Evolutionary conservation across 2,888 invertebrate genomes (phyloP).

Genomic region (Nomada flava): DNA sequence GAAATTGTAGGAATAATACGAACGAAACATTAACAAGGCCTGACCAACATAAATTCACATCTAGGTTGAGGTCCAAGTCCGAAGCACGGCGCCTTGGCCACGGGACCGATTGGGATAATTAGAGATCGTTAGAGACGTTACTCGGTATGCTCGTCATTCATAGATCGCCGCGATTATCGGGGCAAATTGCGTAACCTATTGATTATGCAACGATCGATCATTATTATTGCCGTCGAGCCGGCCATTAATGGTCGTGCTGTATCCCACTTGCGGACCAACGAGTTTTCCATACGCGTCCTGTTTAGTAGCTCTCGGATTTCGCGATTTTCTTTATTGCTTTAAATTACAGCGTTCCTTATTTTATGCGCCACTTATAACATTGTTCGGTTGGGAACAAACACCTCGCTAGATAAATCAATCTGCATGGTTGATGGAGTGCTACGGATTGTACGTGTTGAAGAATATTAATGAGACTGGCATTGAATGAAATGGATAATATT

Average conservation of each 20-base stretch:
- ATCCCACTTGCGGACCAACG: slow-evolving; percentile 44
- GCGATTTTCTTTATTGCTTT: slow-evolving; percentile 49
- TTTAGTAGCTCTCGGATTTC: slow-evolving; percentile 59
- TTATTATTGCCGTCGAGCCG: slow-evolving; percentile 56
- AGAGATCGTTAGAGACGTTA: slow-evolving; percentile 65
- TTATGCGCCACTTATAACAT: slow-evolving; percentile 35
- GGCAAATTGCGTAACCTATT: slow-evolving; percentile 69
- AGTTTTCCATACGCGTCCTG: slow-evolving; percentile 45
- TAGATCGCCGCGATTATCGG: slow-evolving; percentile 58
- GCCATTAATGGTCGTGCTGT: slow-evolving; percentile 40
- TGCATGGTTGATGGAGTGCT: not conserved
- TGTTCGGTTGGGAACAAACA: slow-evolving; percentile 22
- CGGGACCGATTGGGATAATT: slow-evolving; percentile 62
- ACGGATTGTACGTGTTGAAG: not conserved
- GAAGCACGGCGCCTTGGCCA: slow-evolving; percentile 37
- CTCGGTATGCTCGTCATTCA: slow-evolving; percentile 66
- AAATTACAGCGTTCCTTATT: slow-evolving; percentile 47
- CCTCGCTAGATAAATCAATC: slow-evolving; percentile 44
- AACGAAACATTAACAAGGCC: slow-evolving; percentile 56
- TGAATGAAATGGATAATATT: not conserved
- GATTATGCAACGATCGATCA: slow-evolving; percentile 68
- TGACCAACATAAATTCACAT: slow-evolving; percentile 58
- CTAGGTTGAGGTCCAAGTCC: slow-evolving; percentile 49
- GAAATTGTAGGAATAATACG: slow-evolving; percentile 29
- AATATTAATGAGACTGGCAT: slow-evolving; percentile 13